Evolutionary conservation across 2,888 invertebrate species (phyloP), one percentile per base, ranked within the genome.

Genomic region (Atrina japonica): DNA sequence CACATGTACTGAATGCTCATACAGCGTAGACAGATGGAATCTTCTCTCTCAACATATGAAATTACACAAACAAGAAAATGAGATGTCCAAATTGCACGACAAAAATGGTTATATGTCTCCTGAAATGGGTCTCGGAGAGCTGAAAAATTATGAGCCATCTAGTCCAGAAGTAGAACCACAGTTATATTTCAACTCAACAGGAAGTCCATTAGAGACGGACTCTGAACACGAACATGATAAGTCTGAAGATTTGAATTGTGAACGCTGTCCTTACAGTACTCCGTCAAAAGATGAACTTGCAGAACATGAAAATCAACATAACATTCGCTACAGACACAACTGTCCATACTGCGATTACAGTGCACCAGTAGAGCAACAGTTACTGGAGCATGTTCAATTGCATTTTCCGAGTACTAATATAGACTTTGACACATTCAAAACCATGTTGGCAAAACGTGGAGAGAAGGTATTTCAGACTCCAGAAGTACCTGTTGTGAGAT

Each of bases 311-410:
- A 60, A 75, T 21, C 78, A 79, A 35, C 88, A 88, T 71, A 73
- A 76, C 3, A 70, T 76, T 5, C 72, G 70, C 7, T 77, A 75
- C 45, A 80, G 81, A 45, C 68, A 78, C 16, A 66, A 59, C 1
- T 88, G 87, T 73, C 84, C 84, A 49, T 87, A 80, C 73, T n/a
- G n/a, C n/a, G 84, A 86, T 66, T 87, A 75, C 73, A 83, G 83
- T 63, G 83, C 83, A 64, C 29, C 63, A 0, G 69, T 76, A 16
- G 81, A 83, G 23, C 73, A 81, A 5, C 74, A 78, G 41, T 70
- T 87, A 27, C 55, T 78, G 14, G 66, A 75, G 23, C 88, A 88
- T 73, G 73, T 85, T 11, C 80, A 83, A 30, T 70, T 85, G 25
- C 87, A 88, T 75, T 86, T 87, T 56, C 86, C 86, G 1, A 78